Evolutionary conservation across 2,888 invertebrate genomes (phyloP).

Genomic region (Scrobipalpa atriplicella): DNA sequence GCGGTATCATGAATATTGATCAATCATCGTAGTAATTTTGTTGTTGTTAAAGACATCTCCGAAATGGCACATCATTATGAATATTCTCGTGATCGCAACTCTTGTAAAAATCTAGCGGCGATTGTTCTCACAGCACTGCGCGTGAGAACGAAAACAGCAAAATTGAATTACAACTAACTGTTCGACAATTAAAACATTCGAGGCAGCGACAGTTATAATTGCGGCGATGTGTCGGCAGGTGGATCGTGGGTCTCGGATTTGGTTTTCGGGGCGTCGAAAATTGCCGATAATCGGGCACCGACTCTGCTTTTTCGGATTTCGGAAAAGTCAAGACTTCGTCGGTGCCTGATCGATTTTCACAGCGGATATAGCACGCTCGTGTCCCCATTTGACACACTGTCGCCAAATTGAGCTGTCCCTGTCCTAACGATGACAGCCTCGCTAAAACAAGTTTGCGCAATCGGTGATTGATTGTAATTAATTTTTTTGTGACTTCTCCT

Average conservation of each 20-base stretch:
- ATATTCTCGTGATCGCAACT: too few relatives aligned
- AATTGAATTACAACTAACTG: slow-evolving; percentile 70
- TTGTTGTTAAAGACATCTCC: not conserved
- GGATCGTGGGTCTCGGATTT: slow-evolving; percentile 72
- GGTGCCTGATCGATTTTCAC: slow-evolving; percentile 75
- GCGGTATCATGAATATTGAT: not conserved
- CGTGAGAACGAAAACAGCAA: slow-evolving; percentile 73
- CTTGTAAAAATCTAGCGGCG: slow-evolving; percentile 51
- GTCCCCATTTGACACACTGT: slow-evolving; percentile 65
- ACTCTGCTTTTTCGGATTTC: slow-evolving; percentile 58
- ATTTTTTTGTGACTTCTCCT: slow-evolving; percentile 29
- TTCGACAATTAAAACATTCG: slow-evolving; percentile 71
- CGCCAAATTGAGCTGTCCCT: slow-evolving; percentile 50
- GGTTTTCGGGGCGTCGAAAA: slow-evolving; percentile 58
- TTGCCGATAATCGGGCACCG: slow-evolving; percentile 71
- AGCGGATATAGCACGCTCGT: slow-evolving; percentile 80
- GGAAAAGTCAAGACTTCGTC: slow-evolving; percentile 59
- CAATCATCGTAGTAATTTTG: not conserved
- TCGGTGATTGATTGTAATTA: slow-evolving; percentile 39
- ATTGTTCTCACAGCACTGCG: slow-evolving; percentile 71
- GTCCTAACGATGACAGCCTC: slow-evolving; percentile 49
- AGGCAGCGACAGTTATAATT: slow-evolving; percentile 70
- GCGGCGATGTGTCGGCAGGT: slow-evolving; percentile 58
- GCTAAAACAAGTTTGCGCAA: slow-evolving; percentile 41
- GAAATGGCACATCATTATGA: slow-evolving; percentile 1